Conservation (phyloP, 1,140 invertebrate species). For the Stenopsyche tienmushanensis region DNA sequence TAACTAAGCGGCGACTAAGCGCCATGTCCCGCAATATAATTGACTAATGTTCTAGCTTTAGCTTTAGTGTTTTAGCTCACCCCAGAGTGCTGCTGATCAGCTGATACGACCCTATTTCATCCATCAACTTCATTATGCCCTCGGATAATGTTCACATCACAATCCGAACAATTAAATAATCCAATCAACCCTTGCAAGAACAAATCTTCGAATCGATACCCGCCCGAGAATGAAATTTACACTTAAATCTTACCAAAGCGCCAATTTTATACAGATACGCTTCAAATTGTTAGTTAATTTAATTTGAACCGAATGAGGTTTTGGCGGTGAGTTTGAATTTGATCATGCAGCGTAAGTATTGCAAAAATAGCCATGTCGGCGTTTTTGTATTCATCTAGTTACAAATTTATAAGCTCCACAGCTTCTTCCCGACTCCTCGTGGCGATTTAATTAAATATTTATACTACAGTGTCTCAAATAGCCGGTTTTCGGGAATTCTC, state of each 20-base stretch:
- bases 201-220: neutral
- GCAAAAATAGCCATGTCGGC: too few relatives aligned
- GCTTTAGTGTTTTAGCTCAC: neutral
- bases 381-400: too few relatives aligned
- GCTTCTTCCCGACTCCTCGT: neutral
- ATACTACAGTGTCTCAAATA: neutral
- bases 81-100: neutral
- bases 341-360: too few relatives aligned
- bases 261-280: too few relatives aligned
- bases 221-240: neutral
- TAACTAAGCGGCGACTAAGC: slow-evolving; percentile 30
- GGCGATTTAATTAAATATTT: too few relatives aligned
- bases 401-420: too few relatives aligned
- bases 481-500: neutral
- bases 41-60: slow-evolving; percentile 34
- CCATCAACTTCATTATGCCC: slow-evolving; percentile 11
- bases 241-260: too few relatives aligned
- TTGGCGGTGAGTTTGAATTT: too few relatives aligned
- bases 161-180: slow-evolving; percentile 16
- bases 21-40: slow-evolving; percentile 39
- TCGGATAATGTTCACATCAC: slow-evolving; percentile 18
- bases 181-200: slow-evolving; percentile 6
- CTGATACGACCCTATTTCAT: slow-evolving; percentile 17
- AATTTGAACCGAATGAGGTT: too few relatives aligned
- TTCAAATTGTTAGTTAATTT: too few relatives aligned